Evolutionary conservation across 2,797 vertebrate genomes (phyloP), one percentile per base, ranked within the genome.

Genomic region (Trachops cirrhosus): DNA sequence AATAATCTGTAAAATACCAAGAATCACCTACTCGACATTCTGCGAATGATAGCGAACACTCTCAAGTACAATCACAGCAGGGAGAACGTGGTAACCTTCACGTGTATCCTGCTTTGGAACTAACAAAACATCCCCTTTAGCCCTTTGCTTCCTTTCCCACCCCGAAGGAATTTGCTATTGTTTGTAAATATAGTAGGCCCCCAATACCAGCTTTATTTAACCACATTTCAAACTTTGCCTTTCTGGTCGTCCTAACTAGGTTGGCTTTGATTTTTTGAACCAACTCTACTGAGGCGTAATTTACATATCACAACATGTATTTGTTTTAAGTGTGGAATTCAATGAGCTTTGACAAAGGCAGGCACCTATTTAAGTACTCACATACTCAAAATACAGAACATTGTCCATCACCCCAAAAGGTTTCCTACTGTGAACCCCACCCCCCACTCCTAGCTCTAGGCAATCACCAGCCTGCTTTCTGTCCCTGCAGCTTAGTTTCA

Each of bases 141-240:
- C 64, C 34, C 77, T 37, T 18, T 0, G 83, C 73, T 97, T 97
- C 97, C 97, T 94, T 74, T 89, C 80, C 96, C 96, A 86, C 94
- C 95, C 97, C 87, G 15, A 64, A 97, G 97, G 97, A 97, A 97
- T 97, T 83, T 75, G 87, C 96, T 88, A 97, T 97, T 97, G 97
- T 97, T 95, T 97, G 95, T 97, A 97, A 97, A 97, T 97, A 97
- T 91, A 96, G 93, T 22, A 73, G 29, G 34, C n/a, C 44, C 52
- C 64, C 26, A 71, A 77, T 18, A 18, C 62, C 2, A 46, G 44
- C 70, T 96, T 79, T 70, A 46, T 91, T 89, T 88, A 91, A 84
- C 71, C 16, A 39, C 32, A 32, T 41, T 62, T 91, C 84, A 89
- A 7, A 64, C 21, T 50, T n/a, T 19, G n/a, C 39, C 57, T 83